Base-by-base conservation (phyloP, 2,888 invertebrate species). In the Melanostoma mellinum region DNA sequence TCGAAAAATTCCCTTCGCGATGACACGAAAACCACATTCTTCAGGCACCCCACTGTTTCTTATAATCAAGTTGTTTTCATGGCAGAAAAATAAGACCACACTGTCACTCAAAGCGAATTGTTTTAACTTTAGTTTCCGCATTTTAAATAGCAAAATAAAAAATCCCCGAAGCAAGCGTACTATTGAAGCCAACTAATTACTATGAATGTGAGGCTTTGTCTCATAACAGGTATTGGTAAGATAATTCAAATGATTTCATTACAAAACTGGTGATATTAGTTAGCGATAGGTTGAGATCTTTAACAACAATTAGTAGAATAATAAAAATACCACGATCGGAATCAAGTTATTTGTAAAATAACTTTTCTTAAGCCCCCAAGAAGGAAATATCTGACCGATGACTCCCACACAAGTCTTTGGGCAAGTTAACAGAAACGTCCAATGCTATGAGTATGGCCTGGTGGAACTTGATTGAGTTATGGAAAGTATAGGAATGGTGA, bases 51-150 rank as follows among this genome's bases (percentile, higher is more conserved):
- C n/a, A n/a, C n/a, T 20, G 20, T 20, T 20, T 1, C 20, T 20
- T 20, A 20, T 20, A 20, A 20, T 1, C 0, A 20, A 20, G 20
- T 20, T 20, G 20, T 20, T 58, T 67, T 58, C 50, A 67, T 58
- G 0, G 40, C 42, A 65, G 56, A 40, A 56, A 74, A 50, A 67
- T 67, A 2, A 30, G 36, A 48, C 36, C 48, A 48, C 35, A 35
- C 30, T 61, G 46, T 42, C 6, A 9, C 1, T 56, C 42, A 50
- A 61, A 20, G 10, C 56, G 8, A 33, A 30, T 50, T 33, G 6
- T 67, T 44, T 50, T 6, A 58, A 30, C 33, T 60, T 42, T 69
- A 40, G 55, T 69, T 76, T 76, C 76, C 69, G 68, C 69, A 42
- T 69, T 53, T 42, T 68, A 60, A 44, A 8, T 10, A 30, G n/a